Base-by-base conservation (phyloP, 2,113 vertebrate species). In the Leuciscus idus region DNA sequence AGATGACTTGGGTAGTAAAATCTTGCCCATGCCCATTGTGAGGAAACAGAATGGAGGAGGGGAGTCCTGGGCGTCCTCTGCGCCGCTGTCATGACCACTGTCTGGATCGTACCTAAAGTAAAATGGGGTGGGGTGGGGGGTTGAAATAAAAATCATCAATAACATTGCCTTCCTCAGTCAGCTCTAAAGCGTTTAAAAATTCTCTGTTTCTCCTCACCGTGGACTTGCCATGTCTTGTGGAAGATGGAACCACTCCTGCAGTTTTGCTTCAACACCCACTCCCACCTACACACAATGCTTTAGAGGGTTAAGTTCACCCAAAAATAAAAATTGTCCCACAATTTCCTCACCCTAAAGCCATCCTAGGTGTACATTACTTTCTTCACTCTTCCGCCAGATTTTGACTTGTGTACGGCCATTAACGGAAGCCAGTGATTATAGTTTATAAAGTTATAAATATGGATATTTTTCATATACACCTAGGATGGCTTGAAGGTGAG, bases 1-100 rank as follows among this genome's bases (percentile, higher is more conserved):
- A 15, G 88, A 77, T 19, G 89, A 92, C 87, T 91, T 95, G 21
- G 96, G 96, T 81, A 99, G 95, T 55, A 99, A 92, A 91, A 99
- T 96, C 92, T 99, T 99, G 84, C 98, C 98, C 98, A 99, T 99
- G 90, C 98, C 98, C 0, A 99, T 96, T 89, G 98, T 99, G 57
- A 99, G 95, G 94, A 99, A 99, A 84, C 96, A 97, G 21, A 97
- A 97, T 6, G 97, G 95, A 0, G 96, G 96, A 0, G 95, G 95
- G 0, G 93, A 93, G 73, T 99, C 98, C 92, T 98, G 95, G 0
- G 96, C 94, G 9, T 99, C 98, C 80, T 99, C 98, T 0, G 97
- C 97, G 0, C 96, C 98, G 0, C 97, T 98, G 95, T 98, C 97
- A 0, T 99, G 97, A 59, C 98, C 98, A 0, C 98, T 99, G 94